Evolutionary conservation across 2,797 vertebrate species (phyloP), one percentile per base, ranked within the genome.

Genomic region (Lutjanus campechanus): DNA sequence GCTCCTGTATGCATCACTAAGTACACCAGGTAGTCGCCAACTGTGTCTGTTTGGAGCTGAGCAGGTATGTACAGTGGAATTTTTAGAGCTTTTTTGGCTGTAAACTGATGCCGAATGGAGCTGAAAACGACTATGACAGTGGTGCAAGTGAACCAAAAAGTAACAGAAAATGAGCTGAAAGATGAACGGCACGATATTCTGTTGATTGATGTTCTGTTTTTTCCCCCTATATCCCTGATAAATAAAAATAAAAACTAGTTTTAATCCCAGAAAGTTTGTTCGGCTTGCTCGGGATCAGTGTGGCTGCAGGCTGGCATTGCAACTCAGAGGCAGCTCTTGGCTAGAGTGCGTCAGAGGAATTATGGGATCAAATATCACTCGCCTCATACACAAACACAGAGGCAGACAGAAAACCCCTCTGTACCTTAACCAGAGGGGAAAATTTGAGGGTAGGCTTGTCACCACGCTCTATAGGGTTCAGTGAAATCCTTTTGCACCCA

Each of bases 291-390:
- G 12, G 54, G 43, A 44, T 81, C 77, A 56, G 10, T 41, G 43
- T 16, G 54, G 56, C 77, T 53, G 53, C 25, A 3, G 20, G 17
- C 53, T 53, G 20, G 25, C 66, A 68, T 29, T 75, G 51, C 47
- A 70, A 53, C 59, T 8, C 41, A 68, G 61, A 69, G 63, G 63
- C 66, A 81, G 25, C 43, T 75, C 44, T 77, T 80, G 81, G 69
- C 79, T 13, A 2, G 22, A 83, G 68, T 80, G 86, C 5, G 41
- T 82, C 73, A 85, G 46, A 64, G 74, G 63, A 82, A 68, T 90
- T 80, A 80, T 16, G 25, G 60, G 60, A 81, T 87, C 82, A 73
- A 63, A 79, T 85, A 63, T 77, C 81, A 62, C 19, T 61, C 2
- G 2, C 10, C 12, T 54, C 65, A 29, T 10, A 62, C 43, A 65